A percentile compares a stretch with the other conserved stretches of the same genome.
Conservation (phyloP, 2,888 invertebrate genomes). For the Ennomos erosarius region DNA sequence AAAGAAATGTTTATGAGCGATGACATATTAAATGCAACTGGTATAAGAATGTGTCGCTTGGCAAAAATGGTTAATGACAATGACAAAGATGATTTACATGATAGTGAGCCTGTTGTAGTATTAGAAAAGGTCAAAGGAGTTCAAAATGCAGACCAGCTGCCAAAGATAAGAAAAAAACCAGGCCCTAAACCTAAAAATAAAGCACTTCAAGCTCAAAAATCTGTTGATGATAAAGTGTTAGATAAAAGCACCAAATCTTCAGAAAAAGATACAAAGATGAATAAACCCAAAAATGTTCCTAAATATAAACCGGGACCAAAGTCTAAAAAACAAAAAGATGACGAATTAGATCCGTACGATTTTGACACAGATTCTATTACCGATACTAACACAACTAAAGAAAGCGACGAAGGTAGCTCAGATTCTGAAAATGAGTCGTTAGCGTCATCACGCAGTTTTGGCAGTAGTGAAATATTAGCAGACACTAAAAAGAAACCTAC, state of each 20-base stretch:
- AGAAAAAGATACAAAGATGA: conserved; percentile 15
- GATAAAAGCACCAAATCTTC: conserved; percentile 3
- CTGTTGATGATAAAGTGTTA: conserved; percentile 27
- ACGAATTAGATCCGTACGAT: conserved; percentile 63
- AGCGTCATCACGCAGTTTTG: conserved; percentile 63
- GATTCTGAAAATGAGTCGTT: conserved; percentile 68
- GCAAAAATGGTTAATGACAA: conserved; percentile 80
- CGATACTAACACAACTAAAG: conserved; percentile 53
- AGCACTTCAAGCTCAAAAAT: conserved; percentile 34
- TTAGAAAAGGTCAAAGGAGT: conserved; percentile 60
- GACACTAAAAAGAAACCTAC: conserved; percentile 66
- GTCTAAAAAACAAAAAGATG: conserved; percentile 58
- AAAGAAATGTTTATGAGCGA: conserved; percentile 89
- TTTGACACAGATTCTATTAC: conserved; percentile 70
- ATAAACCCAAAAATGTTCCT: conserved; percentile 24
- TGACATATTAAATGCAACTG: conserved; percentile 86
- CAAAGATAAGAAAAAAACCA: conserved; percentile 57
- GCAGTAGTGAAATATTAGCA: conserved; percentile 58
- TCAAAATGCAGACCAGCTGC: conserved; percentile 26
- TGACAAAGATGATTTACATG: conserved; percentile 50
- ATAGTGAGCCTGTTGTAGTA: conserved; percentile 57
- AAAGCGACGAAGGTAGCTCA: conserved; percentile 56
- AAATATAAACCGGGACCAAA: conserved; percentile 65
- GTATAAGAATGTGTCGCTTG: conserved; percentile 87
- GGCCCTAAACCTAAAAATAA: conserved; percentile 57